Evolutionary conservation across 1,140 invertebrate species (phyloP), one percentile per base, ranked within the genome.

Genomic region (Bilobella aurantiaca): DNA sequence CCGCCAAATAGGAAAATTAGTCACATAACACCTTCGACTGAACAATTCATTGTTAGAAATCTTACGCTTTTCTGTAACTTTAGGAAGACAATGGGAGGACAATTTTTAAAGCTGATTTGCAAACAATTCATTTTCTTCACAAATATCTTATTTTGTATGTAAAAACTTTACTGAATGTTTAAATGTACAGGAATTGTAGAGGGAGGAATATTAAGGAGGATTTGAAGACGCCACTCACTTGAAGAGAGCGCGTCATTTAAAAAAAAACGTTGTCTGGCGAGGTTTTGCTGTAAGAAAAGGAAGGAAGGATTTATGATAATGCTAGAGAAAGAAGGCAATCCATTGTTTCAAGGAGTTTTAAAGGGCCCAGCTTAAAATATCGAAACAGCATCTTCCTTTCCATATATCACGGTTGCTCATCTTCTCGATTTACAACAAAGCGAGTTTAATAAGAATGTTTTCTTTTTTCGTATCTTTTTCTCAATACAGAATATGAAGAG

Each of bases 261-360:
- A 8, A 23, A 53, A 53, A 23, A 42, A 42, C n/a, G 14, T 53
- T 23, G 12, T 53, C 49, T 53, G 49, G 12, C 3, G 12, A n/a
- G n/a, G n/a, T n/a, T n/a, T 53, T 53, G 12, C 8, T 53, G 5
- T 53, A 16, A 53, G 12, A 18, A 23, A 53, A 5, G 49, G 49
- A 23, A 53, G 21, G 8, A 53, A 53, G 49, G 49, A 53, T 53
- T 53, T 53, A 53, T 53, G 49, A 53, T 53, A 53, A 53, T 53
- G 49, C 12, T 5, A 53, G 49, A 14, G 49, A 53, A 53, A 14
- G 25, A 14, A 53, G 25, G 23, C n/a, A 53, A 53, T 53, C 49
- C 49, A 53, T 53, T 53, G 49, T 53, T 53, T 53, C 49, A 53
- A 23, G 21, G 8, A 12, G 25, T 14, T 53, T 23, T 23, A 12